Percentiles rank a stretch among this genome's conserved stretches.
phyloP scores from a whole-genome alignment of 1,140 invertebrate species.

The Elymnias hypermnestra region DNA sequence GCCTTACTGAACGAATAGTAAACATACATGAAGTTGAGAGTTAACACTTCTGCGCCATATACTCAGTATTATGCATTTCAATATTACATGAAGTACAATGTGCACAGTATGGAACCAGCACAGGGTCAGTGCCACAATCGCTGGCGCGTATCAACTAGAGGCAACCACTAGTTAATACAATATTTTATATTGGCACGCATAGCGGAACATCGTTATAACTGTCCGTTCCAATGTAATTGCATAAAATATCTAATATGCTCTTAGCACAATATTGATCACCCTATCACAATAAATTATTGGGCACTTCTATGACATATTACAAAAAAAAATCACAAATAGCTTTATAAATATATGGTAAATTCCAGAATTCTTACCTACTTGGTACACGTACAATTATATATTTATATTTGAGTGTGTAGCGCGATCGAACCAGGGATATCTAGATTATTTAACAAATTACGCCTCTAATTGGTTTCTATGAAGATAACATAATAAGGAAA shows the following conservation, averaged over 20 bases:
- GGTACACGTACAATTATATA: too few relatives aligned
- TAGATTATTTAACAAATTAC: too few relatives aligned
- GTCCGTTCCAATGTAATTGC: conserved; percentile 4
- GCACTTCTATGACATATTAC: background rate
- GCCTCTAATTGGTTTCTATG: too few relatives aligned
- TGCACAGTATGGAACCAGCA: conserved; percentile 51
- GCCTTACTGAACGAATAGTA: too few relatives aligned
- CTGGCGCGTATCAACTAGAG: conserved; percentile 35
- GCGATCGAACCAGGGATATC: too few relatives aligned
- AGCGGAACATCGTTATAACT: conserved; percentile 12
- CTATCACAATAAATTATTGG: background rate
- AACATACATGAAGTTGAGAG: too few relatives aligned
- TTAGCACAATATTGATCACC: background rate
- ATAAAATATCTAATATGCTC: background rate
- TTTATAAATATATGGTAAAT: too few relatives aligned
- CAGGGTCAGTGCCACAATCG: conserved; percentile 54
- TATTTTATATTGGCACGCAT: conserved; percentile 9
- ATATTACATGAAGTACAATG: conserved; percentile 40
- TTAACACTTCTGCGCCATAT: too few relatives aligned
- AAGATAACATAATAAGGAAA: too few relatives aligned
- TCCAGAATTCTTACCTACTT: too few relatives aligned
- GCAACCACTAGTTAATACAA: conserved; percentile 18
- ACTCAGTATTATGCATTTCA: conserved; percentile 21
- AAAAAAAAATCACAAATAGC: background rate
- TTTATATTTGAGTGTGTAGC: too few relatives aligned